phyloP scores from a whole-genome alignment of 1,140 invertebrate species.

The Heliothis virescens region DNA sequence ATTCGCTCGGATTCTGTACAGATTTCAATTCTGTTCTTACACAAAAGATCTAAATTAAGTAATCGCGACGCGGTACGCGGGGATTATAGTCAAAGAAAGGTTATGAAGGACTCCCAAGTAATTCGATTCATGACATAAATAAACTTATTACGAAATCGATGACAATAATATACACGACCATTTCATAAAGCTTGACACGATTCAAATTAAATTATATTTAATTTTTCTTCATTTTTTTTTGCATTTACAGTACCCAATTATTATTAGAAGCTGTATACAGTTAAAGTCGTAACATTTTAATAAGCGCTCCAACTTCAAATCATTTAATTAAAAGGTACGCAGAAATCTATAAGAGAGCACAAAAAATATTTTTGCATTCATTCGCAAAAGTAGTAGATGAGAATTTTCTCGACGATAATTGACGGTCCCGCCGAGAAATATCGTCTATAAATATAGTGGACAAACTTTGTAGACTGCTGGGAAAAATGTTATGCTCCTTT shows the following conservation, averaged over 20 bases:
- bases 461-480: constrained; percentile 49
- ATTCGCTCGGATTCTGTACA: constrained; percentile 9
- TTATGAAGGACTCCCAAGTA: too few species aligned
- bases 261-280: neutral
- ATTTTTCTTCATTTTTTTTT: too few species aligned
- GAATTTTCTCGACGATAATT: constrained; percentile 41
- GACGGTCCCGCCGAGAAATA: constrained; percentile 45
- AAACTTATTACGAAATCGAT: too few species aligned
- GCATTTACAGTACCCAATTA: neutral
- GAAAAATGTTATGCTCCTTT: constrained; percentile 50
- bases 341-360: constrained; percentile 14
- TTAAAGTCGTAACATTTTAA: constrained; percentile 18
- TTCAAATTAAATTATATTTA: neutral
- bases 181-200: neutral
- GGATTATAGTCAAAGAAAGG: neutral
- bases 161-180: too few species aligned
- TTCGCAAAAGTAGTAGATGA: constrained; percentile 42
- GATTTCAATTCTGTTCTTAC: neutral
- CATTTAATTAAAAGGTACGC: constrained; percentile 16
- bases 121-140: too few species aligned
- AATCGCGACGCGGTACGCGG: neutral
- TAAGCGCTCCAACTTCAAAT: constrained; percentile 1
- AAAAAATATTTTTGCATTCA: constrained; percentile 41
- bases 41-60: constrained; percentile 11
- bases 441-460: constrained; percentile 50